Percentiles rank a stretch among this genome's conserved stretches.
Evolutionary conservation across 2,888 invertebrate genomes (phyloP).

Genomic region (Tachystola acroxantha): DNA sequence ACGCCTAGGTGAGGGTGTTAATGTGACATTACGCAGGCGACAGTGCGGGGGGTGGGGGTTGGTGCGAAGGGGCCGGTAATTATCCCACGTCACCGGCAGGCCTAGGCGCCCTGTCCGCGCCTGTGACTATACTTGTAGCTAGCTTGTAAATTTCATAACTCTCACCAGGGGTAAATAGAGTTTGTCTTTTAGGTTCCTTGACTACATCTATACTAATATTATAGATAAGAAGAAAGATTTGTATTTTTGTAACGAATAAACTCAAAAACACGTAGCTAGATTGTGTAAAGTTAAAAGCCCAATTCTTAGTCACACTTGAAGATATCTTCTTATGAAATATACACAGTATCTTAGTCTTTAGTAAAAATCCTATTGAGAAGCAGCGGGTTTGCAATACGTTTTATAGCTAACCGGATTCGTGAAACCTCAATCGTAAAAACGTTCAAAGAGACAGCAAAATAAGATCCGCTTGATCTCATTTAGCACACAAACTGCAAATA

Average conservation of each 20-base stretch:
- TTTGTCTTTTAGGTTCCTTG: no score
- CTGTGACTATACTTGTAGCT: constrained; percentile 35
- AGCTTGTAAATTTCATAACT: constrained; percentile 26
- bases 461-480: background rate
- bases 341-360: no score
- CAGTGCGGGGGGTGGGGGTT: constrained; percentile 21
- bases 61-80: constrained; percentile 51
- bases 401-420: background rate
- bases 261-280: no score
- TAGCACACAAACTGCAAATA: background rate
- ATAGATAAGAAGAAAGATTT: no score
- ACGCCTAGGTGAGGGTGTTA: constrained; percentile 61
- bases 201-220: no score
- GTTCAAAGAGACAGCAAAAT: background rate
- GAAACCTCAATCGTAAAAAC: background rate
- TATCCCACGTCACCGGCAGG: constrained; percentile 73
- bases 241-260: no score
- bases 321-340: no score
- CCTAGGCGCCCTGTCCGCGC: constrained; percentile 62
- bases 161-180: no score
- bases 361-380: no score
- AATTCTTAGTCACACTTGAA: no score
- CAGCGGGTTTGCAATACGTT: no score
- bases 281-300: no score
- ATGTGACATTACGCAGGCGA: constrained; percentile 67